A percentile compares a stretch with the other conserved stretches of the same genome.
These are phyloP conservation scores for Bothrops jararaca DNA, from an alignment of 2,113 vertebrate genomes.

Conservation along the genomic window DNA sequence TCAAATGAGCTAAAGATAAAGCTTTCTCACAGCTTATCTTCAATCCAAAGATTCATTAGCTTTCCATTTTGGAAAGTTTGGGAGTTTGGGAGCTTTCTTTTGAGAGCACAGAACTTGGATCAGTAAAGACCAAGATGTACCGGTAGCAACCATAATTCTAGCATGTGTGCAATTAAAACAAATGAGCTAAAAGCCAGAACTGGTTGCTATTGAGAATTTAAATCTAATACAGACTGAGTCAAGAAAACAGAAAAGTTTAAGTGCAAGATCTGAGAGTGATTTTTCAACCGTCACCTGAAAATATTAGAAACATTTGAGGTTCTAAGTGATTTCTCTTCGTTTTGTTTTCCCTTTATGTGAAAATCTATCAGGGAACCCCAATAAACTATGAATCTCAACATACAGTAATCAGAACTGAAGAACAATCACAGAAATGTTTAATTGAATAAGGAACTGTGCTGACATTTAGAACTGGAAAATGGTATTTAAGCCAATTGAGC, in stretches of 20 bases:
- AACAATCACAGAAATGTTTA: constrained; percentile 5
- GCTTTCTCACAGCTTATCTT: background rate
- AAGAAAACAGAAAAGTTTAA: background rate
- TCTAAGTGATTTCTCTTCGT: background rate
- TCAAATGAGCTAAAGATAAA: background rate
- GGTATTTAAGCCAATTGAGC: background rate
- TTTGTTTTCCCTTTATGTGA: background rate
- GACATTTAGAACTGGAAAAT: background rate
- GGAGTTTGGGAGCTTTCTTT: background rate
- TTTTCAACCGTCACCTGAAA: background rate
- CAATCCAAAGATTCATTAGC: background rate
- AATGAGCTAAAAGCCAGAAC: background rate
- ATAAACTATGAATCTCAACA: background rate
- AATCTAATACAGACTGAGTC: background rate
- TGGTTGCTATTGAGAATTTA: background rate
- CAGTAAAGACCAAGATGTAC: background rate
- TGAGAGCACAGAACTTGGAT: background rate
- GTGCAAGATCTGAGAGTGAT: background rate
- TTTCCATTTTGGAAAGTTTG: background rate
- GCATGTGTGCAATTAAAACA: background rate
- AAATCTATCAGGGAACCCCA: background rate
- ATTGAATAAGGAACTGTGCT: background rate
- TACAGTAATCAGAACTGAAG: background rate
- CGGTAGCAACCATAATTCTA: background rate
- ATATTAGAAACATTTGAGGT: background rate